A percentile compares a stretch with the other conserved stretches of the same genome.
phyloP scores from a whole-genome alignment of 2,113 vertebrate species.

The Lethenteron reissneri region DNA sequence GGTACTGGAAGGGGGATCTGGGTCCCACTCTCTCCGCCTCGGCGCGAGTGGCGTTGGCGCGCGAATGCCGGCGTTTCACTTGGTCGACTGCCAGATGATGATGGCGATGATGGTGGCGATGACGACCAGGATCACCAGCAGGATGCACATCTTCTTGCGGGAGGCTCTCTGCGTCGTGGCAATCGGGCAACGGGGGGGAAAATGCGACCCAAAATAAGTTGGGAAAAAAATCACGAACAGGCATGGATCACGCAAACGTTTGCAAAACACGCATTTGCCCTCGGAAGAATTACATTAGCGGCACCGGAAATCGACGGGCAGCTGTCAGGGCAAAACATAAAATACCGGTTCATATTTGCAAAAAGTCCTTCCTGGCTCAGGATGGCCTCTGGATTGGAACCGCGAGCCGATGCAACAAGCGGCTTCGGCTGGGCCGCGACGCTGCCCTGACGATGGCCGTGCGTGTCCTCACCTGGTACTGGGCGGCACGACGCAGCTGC shows the following conservation, averaged over 20 bases:
- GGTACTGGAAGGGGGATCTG: too few species aligned
- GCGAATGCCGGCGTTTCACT: constrained; percentile 20
- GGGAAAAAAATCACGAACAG: background rate
- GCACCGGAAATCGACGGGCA: too few species aligned
- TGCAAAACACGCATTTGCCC: too few species aligned
- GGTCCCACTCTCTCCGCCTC: too few species aligned
- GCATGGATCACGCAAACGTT: background rate
- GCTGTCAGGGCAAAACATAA: too few species aligned
- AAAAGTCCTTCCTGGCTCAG: too few species aligned
- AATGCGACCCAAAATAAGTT: constrained; percentile 13
- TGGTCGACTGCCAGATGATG: constrained; percentile 26
- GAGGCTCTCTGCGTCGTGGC: constrained; percentile 53
- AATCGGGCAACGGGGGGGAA: background rate
- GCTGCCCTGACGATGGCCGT: background rate
- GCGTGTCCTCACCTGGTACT: constrained; percentile 48
- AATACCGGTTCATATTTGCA: too few species aligned
- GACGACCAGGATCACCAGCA: constrained; percentile 40
- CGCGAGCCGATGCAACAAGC: too few species aligned
- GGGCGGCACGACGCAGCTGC: constrained; percentile 62
- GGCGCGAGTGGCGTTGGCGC: too few species aligned
- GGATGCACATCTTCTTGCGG: constrained; percentile 88
- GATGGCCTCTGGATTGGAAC: too few species aligned
- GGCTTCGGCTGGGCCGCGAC: too few species aligned
- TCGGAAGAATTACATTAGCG: too few species aligned
- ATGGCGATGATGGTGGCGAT: constrained; percentile 29